Conservation (phyloP, 2,797 vertebrate genomes). For the Scarus forsteni region DNA sequence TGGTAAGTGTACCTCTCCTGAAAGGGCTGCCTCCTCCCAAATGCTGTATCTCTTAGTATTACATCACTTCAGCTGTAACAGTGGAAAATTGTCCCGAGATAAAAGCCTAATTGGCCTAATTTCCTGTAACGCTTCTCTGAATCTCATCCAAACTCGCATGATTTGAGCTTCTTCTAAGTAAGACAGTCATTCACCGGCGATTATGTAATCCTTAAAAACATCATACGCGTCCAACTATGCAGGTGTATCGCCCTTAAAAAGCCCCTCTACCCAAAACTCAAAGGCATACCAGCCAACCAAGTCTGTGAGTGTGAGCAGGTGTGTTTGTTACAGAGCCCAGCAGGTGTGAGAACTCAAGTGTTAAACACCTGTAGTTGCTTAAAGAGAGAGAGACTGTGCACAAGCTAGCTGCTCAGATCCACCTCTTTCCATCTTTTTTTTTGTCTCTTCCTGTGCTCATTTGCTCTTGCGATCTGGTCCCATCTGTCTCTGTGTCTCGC, state of each 20-base stretch:
- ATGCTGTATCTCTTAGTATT: no score
- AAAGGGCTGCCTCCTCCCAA: background rate
- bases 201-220: background rate
- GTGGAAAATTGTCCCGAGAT: background rate
- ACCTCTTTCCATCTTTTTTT: conserved; percentile 25
- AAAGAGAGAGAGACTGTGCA: conserved; percentile 7
- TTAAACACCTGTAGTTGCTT: conserved; percentile 48
- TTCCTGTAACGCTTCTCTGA: background rate
- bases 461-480: conserved; percentile 46
- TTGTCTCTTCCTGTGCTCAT: conserved; percentile 37
- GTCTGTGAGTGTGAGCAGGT: background rate
- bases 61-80: background rate
- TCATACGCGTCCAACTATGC: background rate
- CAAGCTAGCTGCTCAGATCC: conserved; percentile 23
- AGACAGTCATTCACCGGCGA: conserved; percentile 9
- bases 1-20: background rate
- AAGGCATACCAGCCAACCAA: background rate
- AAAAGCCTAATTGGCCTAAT: conserved; percentile 21
- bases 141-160: conserved; percentile 24
- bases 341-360: conserved; percentile 38
- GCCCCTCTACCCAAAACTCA: background rate
- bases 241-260: conserved; percentile 5
- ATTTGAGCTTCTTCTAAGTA: conserved; percentile 19
- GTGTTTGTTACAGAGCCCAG: conserved; percentile 29
- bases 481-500: conserved; percentile 62